Evolutionary conservation across 2,888 invertebrate genomes (phyloP), one percentile per base, ranked within the genome.

Genomic region (Hemicrepidius hirtus): DNA sequence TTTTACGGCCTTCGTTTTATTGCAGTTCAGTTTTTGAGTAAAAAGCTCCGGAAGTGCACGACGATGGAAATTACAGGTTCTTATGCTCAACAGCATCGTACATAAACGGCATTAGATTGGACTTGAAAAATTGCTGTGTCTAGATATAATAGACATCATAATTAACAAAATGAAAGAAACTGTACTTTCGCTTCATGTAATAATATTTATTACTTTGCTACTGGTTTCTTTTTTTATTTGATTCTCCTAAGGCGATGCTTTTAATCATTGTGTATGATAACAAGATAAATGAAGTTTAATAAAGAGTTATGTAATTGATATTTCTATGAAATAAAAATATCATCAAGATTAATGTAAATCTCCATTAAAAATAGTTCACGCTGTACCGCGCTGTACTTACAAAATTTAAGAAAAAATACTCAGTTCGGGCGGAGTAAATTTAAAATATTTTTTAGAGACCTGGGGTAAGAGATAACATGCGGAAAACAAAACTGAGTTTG

Each of bases 1-100:
- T 63, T 63, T 63, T 63, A 63, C 32, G 21, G 20, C 41, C 7
- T 62, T 13, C 21, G n/a, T 46, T 49, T 63, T 63, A 63, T 63
- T 63, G 32, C 62, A 9, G 10, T 20, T n/a, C n/a, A 24, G n/a
- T 16, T 46, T 63, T 63, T 28, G 24, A 24, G 18, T n/a, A n/a
- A 53, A 53, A 53, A n/a, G 28, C 57, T 20, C 9, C 13, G 50
- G 16, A 44, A 44, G 7, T 9, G 32, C 32, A 9, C 32, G 32
- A 32, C 32, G 32, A 32, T 21, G 28, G 53, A 28, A 53, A 28
- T 53, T 12, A 32, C n/a, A 7, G 1, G 28, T 10, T 12, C n/a
- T n/a, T n/a, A n/a, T 20, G 13, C 3, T n/a, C 13, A 6, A 18
- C 18, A 20, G 1, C 7, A 16, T 16, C 18, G 46, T 5, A 1